Evolutionary conservation across 1,140 invertebrate genomes (phyloP), one percentile per base, ranked within the genome.

Genomic region (Pseudomyrmex cubaensis): DNA sequence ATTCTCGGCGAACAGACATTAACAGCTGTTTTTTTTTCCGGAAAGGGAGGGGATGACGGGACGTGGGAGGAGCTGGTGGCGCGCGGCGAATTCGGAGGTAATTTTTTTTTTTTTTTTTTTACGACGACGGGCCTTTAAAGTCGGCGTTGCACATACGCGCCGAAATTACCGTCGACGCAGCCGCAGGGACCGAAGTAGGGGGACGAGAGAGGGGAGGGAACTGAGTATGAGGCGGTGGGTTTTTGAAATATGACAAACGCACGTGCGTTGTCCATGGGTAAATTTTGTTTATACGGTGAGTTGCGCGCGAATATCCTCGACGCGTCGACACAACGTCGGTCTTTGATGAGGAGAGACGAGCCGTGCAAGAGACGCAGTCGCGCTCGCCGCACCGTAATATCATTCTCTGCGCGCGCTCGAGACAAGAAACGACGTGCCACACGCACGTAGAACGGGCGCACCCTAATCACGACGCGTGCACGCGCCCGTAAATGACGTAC

Each of bases 321-420:
- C 82, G 76, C 59, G 87, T 83, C 85, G 66, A 69, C 83, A 90
- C 90, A 91, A 89, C 82, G 84, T 75, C 84, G 50, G 82, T 78
- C 91, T 92, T 92, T 92, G 91, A 92, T 89, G 88, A 91, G 83
- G 80, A 87, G 89, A 90, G 85, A 92, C 88, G 91, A 92, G 85
- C 85, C 88, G 88, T 91, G 67, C 74, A 84, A 87, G 85, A 87
- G 85, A 77, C 52, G 52, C 69, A 57, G 20, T 50, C 77, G 44
- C 57, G 44, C 57, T 35, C 35, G 35, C 35, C 70, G 78, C 17
- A 13, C 20, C 17, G 63, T 22, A 59, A 73, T 56, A 35, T 56
- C 72, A 13, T 8, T 56, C 46, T 67, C 62, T 22, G 10, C 25
- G 64, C 70, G 44, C 12, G n/a, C 17, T 35, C 15, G 15, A 52